Base-by-base conservation (phyloP, 2,888 invertebrate genomes). In the Anagyrus pseudococci region DNA sequence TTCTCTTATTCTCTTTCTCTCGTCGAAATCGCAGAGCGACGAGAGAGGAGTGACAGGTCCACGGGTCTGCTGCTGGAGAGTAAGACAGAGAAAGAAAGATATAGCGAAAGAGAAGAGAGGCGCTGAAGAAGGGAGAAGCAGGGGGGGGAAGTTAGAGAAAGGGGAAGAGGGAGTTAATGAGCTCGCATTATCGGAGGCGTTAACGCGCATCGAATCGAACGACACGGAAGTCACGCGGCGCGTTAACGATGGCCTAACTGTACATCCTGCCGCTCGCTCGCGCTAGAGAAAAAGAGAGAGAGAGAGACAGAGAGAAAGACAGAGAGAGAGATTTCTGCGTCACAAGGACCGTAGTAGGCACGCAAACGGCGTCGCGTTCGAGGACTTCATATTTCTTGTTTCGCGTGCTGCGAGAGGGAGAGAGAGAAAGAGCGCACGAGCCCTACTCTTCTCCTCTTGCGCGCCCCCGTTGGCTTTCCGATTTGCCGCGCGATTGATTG, bases 211-310 rank as follows among this genome's bases (percentile, higher is more conserved):
- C 61, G 61, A 64, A 67, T 67, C 58, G 58, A 62, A 58, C 61
- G 64, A 64, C 61, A 64, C 67, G 64, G 64, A 67, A 67, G 64
- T 64, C 64, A 67, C 64, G 64, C 61, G 61, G 61, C 61, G 58
- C 58, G 62, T 65, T 66, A 66, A 66, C 66, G 62, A 62, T 54
- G 59, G 41, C 59, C 59, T 66, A 66, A 64, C 66, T 66, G 66
- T 66, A 66, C 43, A 62, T 53, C 54, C 17, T 17, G 4, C 43
- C 22, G 37, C 41, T 10, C 20, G n/a, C n/a, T n/a, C n/a, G n/a
- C n/a, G n/a, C n/a, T n/a, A n/a, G n/a, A n/a, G 33, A 37, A 10
- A 15, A 37, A 15, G 29, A 10, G 10, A 29, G 29, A 10, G 29
- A 10, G 29, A 37, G 33, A 37, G 33, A 37, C 13, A 37, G 33